Evolutionary conservation across 2,113 vertebrate species (phyloP), one percentile per base, ranked within the genome.

Genomic region (Rhinolophus ferrumequinum): DNA sequence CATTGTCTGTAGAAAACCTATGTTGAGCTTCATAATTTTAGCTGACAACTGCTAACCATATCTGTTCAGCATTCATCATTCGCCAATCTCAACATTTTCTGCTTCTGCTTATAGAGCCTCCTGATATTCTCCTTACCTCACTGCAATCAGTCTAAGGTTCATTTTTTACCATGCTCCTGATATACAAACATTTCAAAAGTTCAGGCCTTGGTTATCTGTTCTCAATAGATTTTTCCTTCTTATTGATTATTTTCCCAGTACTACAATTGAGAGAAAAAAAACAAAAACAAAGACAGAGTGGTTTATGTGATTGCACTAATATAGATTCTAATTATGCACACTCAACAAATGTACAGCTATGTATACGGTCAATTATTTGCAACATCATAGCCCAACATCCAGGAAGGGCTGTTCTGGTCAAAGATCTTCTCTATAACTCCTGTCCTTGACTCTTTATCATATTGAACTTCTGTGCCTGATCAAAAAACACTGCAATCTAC

Each of bases 121-220:
- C 1, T 4, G 7, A 0, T 21, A 24, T 28, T 75, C n/a, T 56
- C 8, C 16, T 38, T 70, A 13, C 26, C 21, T 19, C 0, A 47
- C 66, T 21, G 1, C 30, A 56, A 5, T 77, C n/a, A 35, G 6
- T 52, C 44, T 66, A 21, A 35, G 11, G 0, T 44, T 76, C 44
- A 52, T 72, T 88, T 47, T 64, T 84, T n/a, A 13, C 35, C 16
- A 88, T 77, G 12, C 21, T 82, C 12, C 1, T 35, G 28, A 56
- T 14, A 4, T 41, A n/a, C 38, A 89, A 22, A 28, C 1, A 44
- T 73, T 44, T 56, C 12, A 56, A 18, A 92, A 72, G 18, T 35
- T 62, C 11, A 6, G 21, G 3, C 1, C 6, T 85, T 52, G 33
- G 0, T 33, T 54, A 50, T 52, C 16, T 80, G 5, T 54, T 93